These are phyloP conservation scores for Mellivora capensis DNA, from an alignment of 2,113 vertebrate genomes.

Conservation along the genomic window DNA sequence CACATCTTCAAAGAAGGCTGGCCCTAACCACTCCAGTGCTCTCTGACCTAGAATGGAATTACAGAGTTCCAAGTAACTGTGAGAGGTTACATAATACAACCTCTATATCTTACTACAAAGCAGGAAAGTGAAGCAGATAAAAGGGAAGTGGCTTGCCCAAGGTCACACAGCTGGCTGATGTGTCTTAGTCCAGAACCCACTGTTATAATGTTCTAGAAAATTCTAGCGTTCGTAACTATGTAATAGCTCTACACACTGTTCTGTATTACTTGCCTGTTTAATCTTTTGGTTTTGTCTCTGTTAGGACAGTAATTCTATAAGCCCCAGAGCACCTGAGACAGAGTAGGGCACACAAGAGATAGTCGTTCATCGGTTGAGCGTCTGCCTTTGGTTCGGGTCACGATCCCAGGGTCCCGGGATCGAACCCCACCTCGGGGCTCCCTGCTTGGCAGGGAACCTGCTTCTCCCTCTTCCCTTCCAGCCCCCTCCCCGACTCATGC, in stretches of 20 bases:
- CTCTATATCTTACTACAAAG: background rate
- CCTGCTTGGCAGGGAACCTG: background rate
- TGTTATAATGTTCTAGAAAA: background rate
- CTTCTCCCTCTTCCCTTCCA: background rate
- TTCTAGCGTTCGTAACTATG: background rate
- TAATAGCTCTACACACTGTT: background rate
- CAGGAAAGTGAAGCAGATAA: background rate
- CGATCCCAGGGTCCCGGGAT: background rate
- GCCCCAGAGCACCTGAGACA: background rate
- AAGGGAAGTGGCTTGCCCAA: background rate
- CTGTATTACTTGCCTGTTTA: background rate
- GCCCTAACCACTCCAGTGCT: background rate
- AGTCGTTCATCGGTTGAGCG: background rate
- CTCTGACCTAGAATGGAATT: background rate
- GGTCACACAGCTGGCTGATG: background rate
- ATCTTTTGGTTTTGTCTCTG: background rate
- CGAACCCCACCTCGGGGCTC: background rate
- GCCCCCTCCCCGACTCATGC: background rate
- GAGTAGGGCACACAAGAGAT: accelerated
- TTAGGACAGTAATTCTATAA: background rate
- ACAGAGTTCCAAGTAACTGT: background rate
- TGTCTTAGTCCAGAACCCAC: background rate
- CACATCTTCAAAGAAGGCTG: background rate
- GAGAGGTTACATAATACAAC: background rate
- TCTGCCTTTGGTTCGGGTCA: background rate